These are phyloP conservation scores for Antheraea assamensis DNA, from an alignment of 2,888 invertebrate genomes.

Conservation along the genomic window DNA sequence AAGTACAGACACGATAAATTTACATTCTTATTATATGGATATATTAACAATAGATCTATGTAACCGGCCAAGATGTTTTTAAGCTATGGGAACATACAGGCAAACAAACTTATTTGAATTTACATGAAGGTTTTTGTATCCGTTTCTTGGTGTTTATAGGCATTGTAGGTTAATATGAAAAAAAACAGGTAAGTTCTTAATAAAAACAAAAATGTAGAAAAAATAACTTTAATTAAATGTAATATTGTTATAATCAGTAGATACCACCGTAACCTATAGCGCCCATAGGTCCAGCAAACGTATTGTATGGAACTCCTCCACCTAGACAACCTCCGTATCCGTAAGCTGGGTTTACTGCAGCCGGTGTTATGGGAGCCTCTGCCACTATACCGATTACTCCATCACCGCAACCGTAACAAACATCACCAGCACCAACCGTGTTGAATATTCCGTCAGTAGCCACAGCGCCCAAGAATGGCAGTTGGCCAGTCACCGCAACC, in stretches of 20 bases:
- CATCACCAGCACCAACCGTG: conserved; percentile 43
- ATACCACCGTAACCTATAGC: not conserved
- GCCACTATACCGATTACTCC: conserved; percentile 28
- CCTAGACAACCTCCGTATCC: conserved; percentile 11
- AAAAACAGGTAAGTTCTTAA: not conserved
- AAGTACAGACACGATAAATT: too few relatives aligned
- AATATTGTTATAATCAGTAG: conserved; percentile 18
- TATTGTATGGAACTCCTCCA: conserved; percentile 4
- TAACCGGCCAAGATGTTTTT: too few relatives aligned
- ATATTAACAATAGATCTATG: too few relatives aligned
- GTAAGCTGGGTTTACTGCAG: conserved; percentile 9
- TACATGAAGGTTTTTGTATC: too few relatives aligned
- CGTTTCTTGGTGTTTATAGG: too few relatives aligned
- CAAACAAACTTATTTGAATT: too few relatives aligned
- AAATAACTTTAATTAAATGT: conserved; percentile 29
- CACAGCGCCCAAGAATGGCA: conserved; percentile 52
- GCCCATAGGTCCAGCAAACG: conserved; percentile 7
- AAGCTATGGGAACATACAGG: too few relatives aligned
- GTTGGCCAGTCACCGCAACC: conserved; percentile 41
- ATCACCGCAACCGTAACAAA: conserved; percentile 41
- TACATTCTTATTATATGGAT: too few relatives aligned
- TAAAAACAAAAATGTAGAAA: not conserved
- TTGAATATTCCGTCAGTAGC: conserved; percentile 44
- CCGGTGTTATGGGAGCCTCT: conserved; percentile 26
- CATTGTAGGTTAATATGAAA: too few relatives aligned